These are phyloP conservation scores for Calosoma granatense DNA, from an alignment of 1,140 invertebrate genomes.

Conservation along the genomic window DNA sequence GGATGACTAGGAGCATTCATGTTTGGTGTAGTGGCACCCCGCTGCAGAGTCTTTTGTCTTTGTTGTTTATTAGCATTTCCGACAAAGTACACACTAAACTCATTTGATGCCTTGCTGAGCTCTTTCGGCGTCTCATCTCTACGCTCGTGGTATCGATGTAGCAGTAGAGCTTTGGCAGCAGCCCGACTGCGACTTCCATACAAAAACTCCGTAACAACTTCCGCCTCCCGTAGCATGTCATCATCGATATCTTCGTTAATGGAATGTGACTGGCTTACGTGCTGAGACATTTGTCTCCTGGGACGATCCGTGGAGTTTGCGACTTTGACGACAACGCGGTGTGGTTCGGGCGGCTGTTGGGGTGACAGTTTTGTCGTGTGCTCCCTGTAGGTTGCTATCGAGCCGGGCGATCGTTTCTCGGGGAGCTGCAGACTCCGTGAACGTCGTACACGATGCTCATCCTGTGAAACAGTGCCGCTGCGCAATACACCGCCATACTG, in stretches of 20 bases:
- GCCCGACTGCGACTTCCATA: conserved; percentile 43
- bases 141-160: conserved; percentile 35
- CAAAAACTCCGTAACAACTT: conserved; percentile 44
- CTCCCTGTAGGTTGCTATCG: conserved; percentile 16
- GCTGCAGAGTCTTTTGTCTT: conserved; percentile 33
- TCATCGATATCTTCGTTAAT: conserved; percentile 37
- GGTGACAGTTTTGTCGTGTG: conserved; percentile 19
- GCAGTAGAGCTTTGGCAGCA: conserved; percentile 36
- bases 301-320: conserved; percentile 24
- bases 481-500: conserved; percentile 26
- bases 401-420: conserved; percentile 37
- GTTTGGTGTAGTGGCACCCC: conserved; percentile 39
- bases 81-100: conserved; percentile 41
- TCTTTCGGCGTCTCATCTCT: conserved; percentile 32
- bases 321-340: conserved; percentile 36
- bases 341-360: conserved; percentile 29
- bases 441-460: conserved; percentile 39
- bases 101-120: conserved; percentile 24
- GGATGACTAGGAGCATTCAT: conserved; percentile 25
- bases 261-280: conserved; percentile 34
- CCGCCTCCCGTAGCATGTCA: conserved; percentile 40
- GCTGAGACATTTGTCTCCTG: conserved; percentile 8
- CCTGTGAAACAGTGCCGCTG: conserved; percentile 18
- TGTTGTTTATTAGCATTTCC: conserved; percentile 24
- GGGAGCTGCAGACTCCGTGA: conserved; percentile 46